These are phyloP conservation scores for Dolichotis patagonum DNA, from an alignment of 2,113 vertebrate species.

Conservation along the genomic window DNA sequence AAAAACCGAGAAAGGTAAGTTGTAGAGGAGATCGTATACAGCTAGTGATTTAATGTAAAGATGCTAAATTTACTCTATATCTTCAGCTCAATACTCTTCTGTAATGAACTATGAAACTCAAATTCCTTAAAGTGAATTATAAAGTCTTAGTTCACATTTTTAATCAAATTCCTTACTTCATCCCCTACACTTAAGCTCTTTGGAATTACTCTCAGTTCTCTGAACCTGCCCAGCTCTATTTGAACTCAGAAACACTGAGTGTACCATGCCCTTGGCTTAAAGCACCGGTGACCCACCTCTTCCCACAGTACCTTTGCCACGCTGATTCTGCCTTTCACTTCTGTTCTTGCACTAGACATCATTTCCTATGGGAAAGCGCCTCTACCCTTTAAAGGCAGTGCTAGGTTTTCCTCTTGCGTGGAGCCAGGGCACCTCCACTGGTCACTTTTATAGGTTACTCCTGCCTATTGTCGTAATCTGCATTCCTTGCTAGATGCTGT, in stretches of 20 bases:
- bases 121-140: neutral
- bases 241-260: neutral
- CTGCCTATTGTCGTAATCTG: neutral
- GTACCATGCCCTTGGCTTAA: neutral
- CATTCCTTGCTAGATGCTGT: neutral
- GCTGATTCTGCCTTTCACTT: neutral
- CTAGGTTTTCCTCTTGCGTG: neutral
- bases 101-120: neutral
- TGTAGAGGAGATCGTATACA: neutral
- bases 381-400: neutral
- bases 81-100: neutral
- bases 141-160: neutral
- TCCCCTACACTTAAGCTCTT: neutral
- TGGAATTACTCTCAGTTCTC: neutral
- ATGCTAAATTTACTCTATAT: neutral
- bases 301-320: neutral
- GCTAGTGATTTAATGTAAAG: neutral
- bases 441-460: neutral
- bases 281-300: neutral
- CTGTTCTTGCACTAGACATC: neutral
- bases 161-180: neutral
- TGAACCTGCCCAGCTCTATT: neutral
- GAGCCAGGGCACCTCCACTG: too few relatives aligned
- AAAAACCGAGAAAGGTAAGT: neutral
- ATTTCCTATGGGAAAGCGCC: neutral